Evolutionary conservation across 2,888 invertebrate genomes (phyloP).

Genomic region (Tinea semifulvella): DNA sequence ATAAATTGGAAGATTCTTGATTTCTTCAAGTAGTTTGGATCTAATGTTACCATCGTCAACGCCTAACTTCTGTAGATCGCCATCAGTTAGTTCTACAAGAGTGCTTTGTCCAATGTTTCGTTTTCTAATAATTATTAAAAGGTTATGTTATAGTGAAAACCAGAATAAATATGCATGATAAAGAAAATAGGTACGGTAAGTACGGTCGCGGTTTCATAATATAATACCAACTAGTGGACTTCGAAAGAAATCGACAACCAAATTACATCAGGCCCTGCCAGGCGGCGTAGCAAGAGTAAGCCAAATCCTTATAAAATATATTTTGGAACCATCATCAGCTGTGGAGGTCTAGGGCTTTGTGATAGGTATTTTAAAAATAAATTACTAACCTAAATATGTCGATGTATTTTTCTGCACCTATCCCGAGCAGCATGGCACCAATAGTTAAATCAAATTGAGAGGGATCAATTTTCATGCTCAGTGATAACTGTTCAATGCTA

Average conservation of each 20-base stretch:
- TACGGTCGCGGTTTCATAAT: no score
- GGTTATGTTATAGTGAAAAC: slow-evolving; percentile 2
- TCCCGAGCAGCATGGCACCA: slow-evolving; percentile 40
- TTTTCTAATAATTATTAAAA: slow-evolving; percentile 28
- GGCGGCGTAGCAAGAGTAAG: no score
- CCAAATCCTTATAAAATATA: no score
- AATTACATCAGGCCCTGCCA: no score
- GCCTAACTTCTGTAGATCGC: slow-evolving; percentile 49
- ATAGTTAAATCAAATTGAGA: slow-evolving; percentile 48
- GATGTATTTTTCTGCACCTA: slow-evolving; percentile 52
- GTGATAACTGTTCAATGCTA: background rate
- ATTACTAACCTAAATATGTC: slow-evolving; percentile 45
- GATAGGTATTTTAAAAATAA: no score
- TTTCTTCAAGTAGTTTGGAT: slow-evolving; percentile 39
- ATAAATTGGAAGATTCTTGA: slow-evolving; percentile 47
- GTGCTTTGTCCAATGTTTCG: slow-evolving; percentile 52
- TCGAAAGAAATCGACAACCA: no score
- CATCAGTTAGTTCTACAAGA: slow-evolving; percentile 45
- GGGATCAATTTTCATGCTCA: slow-evolving; percentile 35
- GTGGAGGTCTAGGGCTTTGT: no score
- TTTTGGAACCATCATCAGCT: no score
- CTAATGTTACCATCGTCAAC: slow-evolving; percentile 42
- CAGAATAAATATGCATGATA: background rate
- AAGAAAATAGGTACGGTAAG: no score
- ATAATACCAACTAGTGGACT: no score